phyloP scores from a whole-genome alignment of 2,113 vertebrate species.

The Romanogobio albipinnatus region DNA sequence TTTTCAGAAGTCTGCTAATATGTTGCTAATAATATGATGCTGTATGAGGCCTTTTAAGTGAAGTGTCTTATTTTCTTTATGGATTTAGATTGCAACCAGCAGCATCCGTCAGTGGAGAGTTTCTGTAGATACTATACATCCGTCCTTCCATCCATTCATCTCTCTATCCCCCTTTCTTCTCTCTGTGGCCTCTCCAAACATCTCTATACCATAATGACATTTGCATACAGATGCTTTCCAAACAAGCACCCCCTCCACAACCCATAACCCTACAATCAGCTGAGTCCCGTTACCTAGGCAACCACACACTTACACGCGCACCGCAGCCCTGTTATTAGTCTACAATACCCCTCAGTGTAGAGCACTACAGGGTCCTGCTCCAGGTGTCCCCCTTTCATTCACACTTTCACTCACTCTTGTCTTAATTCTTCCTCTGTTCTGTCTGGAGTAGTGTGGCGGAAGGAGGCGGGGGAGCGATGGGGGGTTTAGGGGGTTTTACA shows the following conservation, averaged over 20 bases:
- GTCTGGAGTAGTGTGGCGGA: slow-evolving; percentile 19
- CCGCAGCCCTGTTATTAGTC: slow-evolving; percentile 42
- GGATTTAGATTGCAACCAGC: slow-evolving; percentile 22
- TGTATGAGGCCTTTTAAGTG: slow-evolving; percentile 25
- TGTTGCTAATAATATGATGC: slow-evolving; percentile 5
- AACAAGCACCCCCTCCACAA: slow-evolving; percentile 48
- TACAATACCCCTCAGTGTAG: slow-evolving; percentile 49
- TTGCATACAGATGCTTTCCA: slow-evolving; percentile 91
- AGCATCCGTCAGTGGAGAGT: not conserved
- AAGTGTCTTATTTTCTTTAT: slow-evolving; percentile 44
- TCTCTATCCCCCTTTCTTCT: slow-evolving; percentile 6
- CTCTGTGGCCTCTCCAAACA: slow-evolving; percentile 48
- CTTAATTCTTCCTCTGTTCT: slow-evolving; percentile 33
- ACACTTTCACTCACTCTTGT: slow-evolving; percentile 32
- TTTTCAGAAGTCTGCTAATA: slow-evolving; percentile 13
- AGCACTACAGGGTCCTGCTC: slow-evolving; percentile 34
- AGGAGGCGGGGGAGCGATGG: not conserved
- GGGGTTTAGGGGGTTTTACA: not conserved
- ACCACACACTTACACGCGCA: slow-evolving; percentile 39
- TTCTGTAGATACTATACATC: slow-evolving; percentile 41
- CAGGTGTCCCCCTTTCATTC: slow-evolving; percentile 51
- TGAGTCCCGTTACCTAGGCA: slow-evolving; percentile 50
- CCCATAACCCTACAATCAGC: slow-evolving; percentile 58
- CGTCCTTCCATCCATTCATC: slow-evolving; percentile 19
- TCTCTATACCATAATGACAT: slow-evolving; percentile 73